Base-by-base conservation (phyloP, 2,888 invertebrate genomes). In the Drosophila paramelanica region DNA sequence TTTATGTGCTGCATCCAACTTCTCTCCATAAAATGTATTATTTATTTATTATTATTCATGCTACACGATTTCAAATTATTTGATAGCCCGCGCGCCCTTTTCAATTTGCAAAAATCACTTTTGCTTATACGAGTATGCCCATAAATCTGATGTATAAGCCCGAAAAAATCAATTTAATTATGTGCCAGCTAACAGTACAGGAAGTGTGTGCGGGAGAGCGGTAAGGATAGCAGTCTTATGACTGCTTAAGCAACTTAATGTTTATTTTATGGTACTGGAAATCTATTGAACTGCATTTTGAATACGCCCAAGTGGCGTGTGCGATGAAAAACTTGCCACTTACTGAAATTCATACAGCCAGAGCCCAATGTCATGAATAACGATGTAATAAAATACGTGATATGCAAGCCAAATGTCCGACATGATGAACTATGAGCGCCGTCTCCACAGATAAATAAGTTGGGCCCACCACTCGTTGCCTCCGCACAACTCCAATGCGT, bases 381-480 rank as follows among this genome's bases (percentile, higher is more conserved):
- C 85, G 87, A 87, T 84, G 87, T 87, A 86, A 86, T 86, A 86
- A 86, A 86, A 85, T 86, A 86, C 86, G 86, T 86, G 86, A 85
- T 85, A 83, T 83, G 86, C 85, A 86, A 87, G 23, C 72, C 64
- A 82, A 87, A 66, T 61, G 45, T 8, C 13, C 31, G 43, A 52
- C 89, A 82, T 87, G 89, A 82, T 82, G 89, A 89, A 82, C 82
- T 89, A 68, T 70, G 65, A 43, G 59, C 42, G 58, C 51, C 55
- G 55, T 49, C 58, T 4, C n/a, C 33, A 8, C 31, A 51, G 52
- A 59, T 56, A 68, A 45, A 73, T 76, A 52, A 62, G 31, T 65
- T 61, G 38, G 41, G 14, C 5, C 17, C 3, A 3, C 17, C 14
- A 14, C 25, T 11, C 41, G 36, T 10, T 5, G 36, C 52, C 58